These are phyloP conservation scores for Apostichopus leukothele DNA, from an alignment of 53 echinoderm and acorn worm species.

Conservation along the genomic window DNA sequence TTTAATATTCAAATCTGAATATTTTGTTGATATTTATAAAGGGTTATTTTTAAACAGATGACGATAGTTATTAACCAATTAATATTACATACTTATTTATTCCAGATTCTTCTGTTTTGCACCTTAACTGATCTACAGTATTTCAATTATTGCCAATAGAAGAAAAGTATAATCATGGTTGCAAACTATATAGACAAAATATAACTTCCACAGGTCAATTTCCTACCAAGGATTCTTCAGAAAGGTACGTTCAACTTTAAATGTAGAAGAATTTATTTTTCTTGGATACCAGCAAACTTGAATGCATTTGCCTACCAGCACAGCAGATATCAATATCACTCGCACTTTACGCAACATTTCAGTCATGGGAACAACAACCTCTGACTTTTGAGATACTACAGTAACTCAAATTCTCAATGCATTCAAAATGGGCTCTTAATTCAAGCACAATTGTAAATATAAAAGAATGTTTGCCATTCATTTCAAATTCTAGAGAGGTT, in stretches of 20 bases:
- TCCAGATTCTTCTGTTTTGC: no score
- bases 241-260: background rate
- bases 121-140: no score
- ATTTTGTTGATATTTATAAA: no score
- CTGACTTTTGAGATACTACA: background rate
- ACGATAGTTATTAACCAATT: no score
- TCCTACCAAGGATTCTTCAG: background rate
- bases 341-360: background rate
- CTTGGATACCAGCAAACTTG: background rate
- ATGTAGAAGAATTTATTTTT: background rate
- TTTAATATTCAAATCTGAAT: no score
- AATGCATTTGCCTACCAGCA: background rate
- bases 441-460: background rate
- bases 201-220: background rate
- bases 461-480: background rate
- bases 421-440: no score
- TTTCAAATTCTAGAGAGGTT: background rate
- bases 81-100: no score
- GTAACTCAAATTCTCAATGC: no score
- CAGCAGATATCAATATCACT: background rate
- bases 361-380: background rate
- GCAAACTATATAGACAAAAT: background rate
- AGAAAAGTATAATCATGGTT: no score
- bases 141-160: no score
- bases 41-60: no score